Percentiles rank a stretch among this genome's conserved stretches.
phyloP scores from a whole-genome alignment of 2,113 vertebrate genomes.

The Seriola rivoliana region DNA sequence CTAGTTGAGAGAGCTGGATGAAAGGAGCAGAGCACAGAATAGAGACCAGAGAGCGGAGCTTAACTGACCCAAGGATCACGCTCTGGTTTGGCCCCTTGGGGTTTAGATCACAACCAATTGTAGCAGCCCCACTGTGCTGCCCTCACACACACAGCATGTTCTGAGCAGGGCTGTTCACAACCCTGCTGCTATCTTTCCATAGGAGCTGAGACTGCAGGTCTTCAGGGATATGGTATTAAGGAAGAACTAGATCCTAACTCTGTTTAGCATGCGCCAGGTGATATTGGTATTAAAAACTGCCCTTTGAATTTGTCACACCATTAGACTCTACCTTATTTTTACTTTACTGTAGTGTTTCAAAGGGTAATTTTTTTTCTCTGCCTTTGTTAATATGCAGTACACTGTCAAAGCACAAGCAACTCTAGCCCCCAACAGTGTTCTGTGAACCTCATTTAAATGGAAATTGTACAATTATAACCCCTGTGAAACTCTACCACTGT shows the following conservation, averaged over 20 bases:
- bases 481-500: conserved; percentile 62
- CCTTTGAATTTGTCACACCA: conserved; percentile 49
- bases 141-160: conserved; percentile 46
- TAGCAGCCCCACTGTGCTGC: conserved; percentile 39
- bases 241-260: conserved; percentile 22
- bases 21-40: conserved; percentile 59
- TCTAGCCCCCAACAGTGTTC: conserved; percentile 58
- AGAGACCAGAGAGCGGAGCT: conserved; percentile 48
- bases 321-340: conserved; percentile 45
- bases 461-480: conserved; percentile 76
- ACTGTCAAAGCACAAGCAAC: conserved; percentile 54
- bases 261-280: conserved; percentile 8
- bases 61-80: conserved; percentile 68
- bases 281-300: conserved; percentile 29
- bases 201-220: conserved; percentile 28
- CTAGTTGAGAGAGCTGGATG: conserved; percentile 68
- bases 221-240: conserved; percentile 11
- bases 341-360: conserved; percentile 40
- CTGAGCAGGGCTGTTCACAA: conserved; percentile 44
- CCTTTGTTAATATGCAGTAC: conserved; percentile 54
- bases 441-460: conserved; percentile 76
- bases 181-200: conserved; percentile 16
- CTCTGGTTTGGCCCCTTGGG: conserved; percentile 68
- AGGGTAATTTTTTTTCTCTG: not conserved
- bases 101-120: conserved; percentile 81